These are phyloP conservation scores for Archilochus colubris DNA, from an alignment of 2,113 vertebrate species.

Conservation along the genomic window DNA sequence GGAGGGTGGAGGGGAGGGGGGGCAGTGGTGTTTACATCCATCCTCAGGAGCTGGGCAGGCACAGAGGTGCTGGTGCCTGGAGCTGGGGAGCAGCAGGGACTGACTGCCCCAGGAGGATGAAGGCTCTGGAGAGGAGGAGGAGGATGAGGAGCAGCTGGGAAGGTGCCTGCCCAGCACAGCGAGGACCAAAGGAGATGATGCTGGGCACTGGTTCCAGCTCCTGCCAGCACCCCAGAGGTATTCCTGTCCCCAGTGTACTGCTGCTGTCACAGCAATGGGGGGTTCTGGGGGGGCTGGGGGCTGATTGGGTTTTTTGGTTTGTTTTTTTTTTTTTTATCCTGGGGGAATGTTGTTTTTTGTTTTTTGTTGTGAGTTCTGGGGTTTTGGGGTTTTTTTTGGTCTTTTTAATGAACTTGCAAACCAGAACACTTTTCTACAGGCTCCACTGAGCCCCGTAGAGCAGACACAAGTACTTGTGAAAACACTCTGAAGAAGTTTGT, in stretches of 20 bases:
- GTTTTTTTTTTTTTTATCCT: too few species aligned
- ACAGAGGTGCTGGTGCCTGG: background rate
- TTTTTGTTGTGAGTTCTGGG: background rate
- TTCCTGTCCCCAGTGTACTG: conserved; percentile 5
- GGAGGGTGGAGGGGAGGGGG: background rate
- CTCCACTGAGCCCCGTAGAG: conserved; percentile 30
- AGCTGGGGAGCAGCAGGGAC: conserved; percentile 16
- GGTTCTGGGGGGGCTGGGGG: background rate
- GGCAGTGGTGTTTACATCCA: conserved; percentile 37
- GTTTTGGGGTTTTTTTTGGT: background rate
- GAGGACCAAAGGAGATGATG: too few species aligned
- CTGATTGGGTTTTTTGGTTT: background rate
- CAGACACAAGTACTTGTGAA: conserved; percentile 34
- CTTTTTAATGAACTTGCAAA: conserved; percentile 41
- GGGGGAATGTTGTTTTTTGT: too few species aligned
- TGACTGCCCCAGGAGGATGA: background rate
- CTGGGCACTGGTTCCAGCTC: background rate
- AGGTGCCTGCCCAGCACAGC: conserved; percentile 11
- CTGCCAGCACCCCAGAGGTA: conserved; percentile 28
- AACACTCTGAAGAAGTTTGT: conserved; percentile 46
- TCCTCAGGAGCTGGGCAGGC: conserved; percentile 10
- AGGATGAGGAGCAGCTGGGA: conserved; percentile 29
- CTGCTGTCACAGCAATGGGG: conserved; percentile 38
- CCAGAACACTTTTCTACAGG: conserved; percentile 52
- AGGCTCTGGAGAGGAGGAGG: background rate